phyloP scores from a whole-genome alignment of 2,888 invertebrate species.

The Ellobium chinense region DNA sequence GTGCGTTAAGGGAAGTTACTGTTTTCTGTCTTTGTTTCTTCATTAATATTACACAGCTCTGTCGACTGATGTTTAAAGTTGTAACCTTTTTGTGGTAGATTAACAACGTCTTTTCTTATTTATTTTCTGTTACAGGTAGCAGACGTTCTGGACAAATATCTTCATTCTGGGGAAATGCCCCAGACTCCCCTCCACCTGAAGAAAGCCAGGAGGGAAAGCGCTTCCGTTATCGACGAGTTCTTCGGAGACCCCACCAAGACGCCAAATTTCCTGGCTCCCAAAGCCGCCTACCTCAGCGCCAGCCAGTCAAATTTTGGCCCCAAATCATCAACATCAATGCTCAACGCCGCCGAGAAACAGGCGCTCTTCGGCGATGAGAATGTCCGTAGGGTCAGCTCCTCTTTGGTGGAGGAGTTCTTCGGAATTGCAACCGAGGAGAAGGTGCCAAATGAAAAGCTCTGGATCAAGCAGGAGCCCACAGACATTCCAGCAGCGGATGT shows the following conservation, averaged over 20 bases:
- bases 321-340: slow-evolving; percentile 41
- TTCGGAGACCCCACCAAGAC: slow-evolving; percentile 59
- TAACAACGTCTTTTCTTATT: not conserved
- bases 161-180: slow-evolving; percentile 85
- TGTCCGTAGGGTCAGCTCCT: slow-evolving; percentile 62
- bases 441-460: not conserved
- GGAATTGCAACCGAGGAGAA: slow-evolving; percentile 2
- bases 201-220: slow-evolving; percentile 83
- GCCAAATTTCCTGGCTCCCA: not conserved
- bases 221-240: slow-evolving; percentile 85
- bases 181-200: slow-evolving; percentile 57
- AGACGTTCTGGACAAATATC: slow-evolving; percentile 79
- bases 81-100: too few relatives aligned
- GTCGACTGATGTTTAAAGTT: not conserved
- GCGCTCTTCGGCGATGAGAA: slow-evolving; percentile 43
- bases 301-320: not conserved
- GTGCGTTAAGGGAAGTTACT: too few relatives aligned
- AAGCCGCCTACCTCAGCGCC: not conserved
- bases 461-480: slow-evolving; percentile 52
- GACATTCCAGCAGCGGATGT: not conserved
- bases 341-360: slow-evolving; percentile 54
- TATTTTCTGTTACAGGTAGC: not conserved
- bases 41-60: not conserved
- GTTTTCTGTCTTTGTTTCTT: too few relatives aligned
- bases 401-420: slow-evolving; percentile 66